A percentile compares a stretch with the other conserved stretches of the same genome.
Conservation (phyloP, 1,140 invertebrate species). For the Euura lappo region DNA sequence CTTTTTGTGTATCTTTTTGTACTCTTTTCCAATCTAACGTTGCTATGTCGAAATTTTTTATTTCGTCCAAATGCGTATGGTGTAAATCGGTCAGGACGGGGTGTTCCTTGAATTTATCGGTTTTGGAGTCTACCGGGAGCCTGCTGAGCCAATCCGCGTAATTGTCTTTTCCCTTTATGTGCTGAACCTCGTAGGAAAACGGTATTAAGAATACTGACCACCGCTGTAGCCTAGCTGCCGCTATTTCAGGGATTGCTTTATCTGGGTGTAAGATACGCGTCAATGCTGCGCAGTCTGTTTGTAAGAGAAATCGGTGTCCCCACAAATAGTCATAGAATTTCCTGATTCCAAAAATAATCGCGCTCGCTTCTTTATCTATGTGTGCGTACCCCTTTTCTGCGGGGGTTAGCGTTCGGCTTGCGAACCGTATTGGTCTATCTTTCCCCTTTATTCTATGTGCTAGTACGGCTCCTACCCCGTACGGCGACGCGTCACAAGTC, state of each 20-base stretch:
- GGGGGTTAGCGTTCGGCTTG: constrained; percentile 48
- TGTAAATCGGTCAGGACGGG: neutral
- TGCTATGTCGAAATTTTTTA: constrained; percentile 7
- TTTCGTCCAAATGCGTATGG: constrained; percentile 4
- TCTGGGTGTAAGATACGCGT: constrained; percentile 34
- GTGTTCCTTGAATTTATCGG: neutral
- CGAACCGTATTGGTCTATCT: constrained; percentile 55
- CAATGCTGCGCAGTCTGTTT: constrained; percentile 43
- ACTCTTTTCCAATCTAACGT: constrained; percentile 11
- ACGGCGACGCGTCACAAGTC: constrained; percentile 21
- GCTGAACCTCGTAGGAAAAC: constrained; percentile 28
- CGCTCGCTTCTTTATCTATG: constrained; percentile 57
- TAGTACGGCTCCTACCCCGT: constrained; percentile 20
- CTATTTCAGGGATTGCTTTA: constrained; percentile 27
- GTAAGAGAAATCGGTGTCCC: constrained; percentile 45
- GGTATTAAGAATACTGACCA: constrained; percentile 29
- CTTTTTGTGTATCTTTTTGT: constrained; percentile 3
- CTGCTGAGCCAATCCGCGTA: constrained; percentile 32
- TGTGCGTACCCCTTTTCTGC: constrained; percentile 56
- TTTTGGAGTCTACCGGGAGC: constrained; percentile 28
- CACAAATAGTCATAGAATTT: constrained; percentile 55
- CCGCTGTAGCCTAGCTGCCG: constrained; percentile 25
- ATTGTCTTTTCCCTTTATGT: constrained; percentile 26
- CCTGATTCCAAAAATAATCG: constrained; percentile 49
- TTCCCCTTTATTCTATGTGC: constrained; percentile 28